phyloP scores from a whole-genome alignment of 1,140 invertebrate genomes.

The Saccostrea echinata region DNA sequence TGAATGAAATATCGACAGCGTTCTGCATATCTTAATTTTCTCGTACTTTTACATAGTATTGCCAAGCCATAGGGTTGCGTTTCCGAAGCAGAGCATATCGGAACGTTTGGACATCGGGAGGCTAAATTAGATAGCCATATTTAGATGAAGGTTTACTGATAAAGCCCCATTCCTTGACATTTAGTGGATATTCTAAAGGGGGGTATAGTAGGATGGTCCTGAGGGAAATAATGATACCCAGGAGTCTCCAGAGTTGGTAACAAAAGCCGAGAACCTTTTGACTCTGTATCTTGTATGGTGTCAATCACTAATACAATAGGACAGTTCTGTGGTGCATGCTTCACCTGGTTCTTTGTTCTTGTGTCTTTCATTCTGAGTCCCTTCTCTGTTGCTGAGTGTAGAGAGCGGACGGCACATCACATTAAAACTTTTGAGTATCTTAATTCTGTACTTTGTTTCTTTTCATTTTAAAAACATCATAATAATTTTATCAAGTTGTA shows the following conservation, averaged over 20 bases:
- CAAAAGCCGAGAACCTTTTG: not conserved
- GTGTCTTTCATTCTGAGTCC: not conserved
- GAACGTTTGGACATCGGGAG: not conserved
- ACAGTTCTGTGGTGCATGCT: not conserved
- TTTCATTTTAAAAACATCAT: not conserved
- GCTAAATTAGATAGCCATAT: constrained; percentile 10
- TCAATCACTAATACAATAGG: constrained; percentile 28
- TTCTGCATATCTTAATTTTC: constrained; percentile 25
- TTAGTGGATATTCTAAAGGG: not conserved
- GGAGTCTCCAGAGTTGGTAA: constrained; percentile 3
- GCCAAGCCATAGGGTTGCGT: not conserved
- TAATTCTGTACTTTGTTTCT: not conserved
- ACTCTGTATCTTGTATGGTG: constrained; percentile 19
- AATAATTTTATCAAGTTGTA: not conserved
- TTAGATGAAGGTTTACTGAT: constrained; percentile 16
- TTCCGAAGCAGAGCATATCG: not conserved
- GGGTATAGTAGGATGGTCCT: not conserved
- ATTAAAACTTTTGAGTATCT: not conserved
- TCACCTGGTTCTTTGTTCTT: constrained; percentile 16
- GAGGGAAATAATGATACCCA: constrained; percentile 12
- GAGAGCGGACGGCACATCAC: not conserved
- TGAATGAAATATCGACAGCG: constrained; percentile 35
- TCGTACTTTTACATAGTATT: not conserved
- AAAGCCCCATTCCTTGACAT: constrained; percentile 19
- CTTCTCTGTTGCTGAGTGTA: not conserved